Conservation (phyloP, 2,797 vertebrate genomes). For the Synanceia verrucosa region DNA sequence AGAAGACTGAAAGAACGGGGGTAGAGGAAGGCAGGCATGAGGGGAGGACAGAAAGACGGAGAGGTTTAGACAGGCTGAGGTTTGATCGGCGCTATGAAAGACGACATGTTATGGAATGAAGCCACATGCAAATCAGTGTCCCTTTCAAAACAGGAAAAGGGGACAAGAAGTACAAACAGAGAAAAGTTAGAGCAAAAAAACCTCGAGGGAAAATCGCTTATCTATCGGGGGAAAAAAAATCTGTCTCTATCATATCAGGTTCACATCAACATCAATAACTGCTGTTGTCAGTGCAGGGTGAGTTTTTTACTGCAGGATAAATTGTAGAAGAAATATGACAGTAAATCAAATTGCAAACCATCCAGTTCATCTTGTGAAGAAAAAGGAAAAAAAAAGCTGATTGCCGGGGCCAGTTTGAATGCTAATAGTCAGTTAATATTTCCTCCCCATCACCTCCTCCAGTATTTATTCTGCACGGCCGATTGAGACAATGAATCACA, state of each 20-base stretch:
- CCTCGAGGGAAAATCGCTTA: conserved; percentile 22
- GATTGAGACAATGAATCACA: conserved; percentile 57
- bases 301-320: conserved; percentile 37
- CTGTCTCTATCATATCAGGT: conserved; percentile 38
- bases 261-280: conserved; percentile 39
- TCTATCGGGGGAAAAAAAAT: conserved; percentile 14
- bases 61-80: conserved; percentile 46
- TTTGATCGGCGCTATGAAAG: conserved; percentile 37
- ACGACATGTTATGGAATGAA: conserved; percentile 36
- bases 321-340: conserved; percentile 44
- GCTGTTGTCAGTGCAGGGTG: conserved; percentile 7
- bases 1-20: conserved; percentile 39
- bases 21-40: conserved; percentile 14
- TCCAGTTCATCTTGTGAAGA: conserved; percentile 19
- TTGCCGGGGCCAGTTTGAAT: conserved; percentile 46
- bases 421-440: conserved; percentile 59
- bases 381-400: conserved; percentile 36
- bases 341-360: conserved; percentile 61
- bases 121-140: conserved; percentile 36
- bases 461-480: conserved; percentile 27
- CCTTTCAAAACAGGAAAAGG: conserved; percentile 25
- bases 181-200: conserved; percentile 35
- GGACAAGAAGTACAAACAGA: neutral
- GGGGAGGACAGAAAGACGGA: conserved; percentile 16
- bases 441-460: conserved; percentile 30